Base-by-base conservation (phyloP, 2,888 invertebrate species). In the Pelosia muscerda region DNA sequence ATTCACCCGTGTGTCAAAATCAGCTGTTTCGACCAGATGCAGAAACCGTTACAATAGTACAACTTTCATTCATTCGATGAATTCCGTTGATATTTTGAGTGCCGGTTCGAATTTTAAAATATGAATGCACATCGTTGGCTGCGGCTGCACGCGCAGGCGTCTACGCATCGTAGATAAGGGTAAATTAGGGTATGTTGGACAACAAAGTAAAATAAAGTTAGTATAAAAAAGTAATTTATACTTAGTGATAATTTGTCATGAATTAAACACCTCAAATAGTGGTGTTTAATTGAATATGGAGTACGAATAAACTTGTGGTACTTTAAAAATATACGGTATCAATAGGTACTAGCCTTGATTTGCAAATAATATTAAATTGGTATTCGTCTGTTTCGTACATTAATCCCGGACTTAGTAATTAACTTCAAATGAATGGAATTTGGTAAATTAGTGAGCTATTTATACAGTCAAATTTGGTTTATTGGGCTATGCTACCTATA, bases 11-110 rank as follows among this genome's bases (percentile, higher is more conserved):
- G 68, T 63, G 66, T 75, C 74, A 75, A 75, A 80, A 79, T 81
- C 81, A 81, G 80, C 79, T 81, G 81, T 81, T 75, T 56, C 55
- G 55, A 62, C 59, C 81, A 79, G 79, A 81, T 81, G 81, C 68
- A 59, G 42, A 38, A 71, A 81, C 81, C 81, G 81, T 81, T 81
- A 81, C 64, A 67, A 55, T 79, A 80, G 72, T 77, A 77, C 69
- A 72, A 77, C 70, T 72, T 72, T 72, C 75, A 69, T 77, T 79
- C 81, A 81, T 76, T 76, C 73, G 74, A 54, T 66, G 69, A 75
- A 74, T 74, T 77, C 76, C 72, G 77, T 71, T 71, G 72, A 69
- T 64, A 66, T 69, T 54, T 38, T 58, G 59, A 65, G 66, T 63
- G 62, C 63, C 66, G 63, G 74, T 77, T 66, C 63, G 77, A 79